phyloP scores from a whole-genome alignment of 2,797 vertebrate species.

The Pitangus sulphuratus region DNA sequence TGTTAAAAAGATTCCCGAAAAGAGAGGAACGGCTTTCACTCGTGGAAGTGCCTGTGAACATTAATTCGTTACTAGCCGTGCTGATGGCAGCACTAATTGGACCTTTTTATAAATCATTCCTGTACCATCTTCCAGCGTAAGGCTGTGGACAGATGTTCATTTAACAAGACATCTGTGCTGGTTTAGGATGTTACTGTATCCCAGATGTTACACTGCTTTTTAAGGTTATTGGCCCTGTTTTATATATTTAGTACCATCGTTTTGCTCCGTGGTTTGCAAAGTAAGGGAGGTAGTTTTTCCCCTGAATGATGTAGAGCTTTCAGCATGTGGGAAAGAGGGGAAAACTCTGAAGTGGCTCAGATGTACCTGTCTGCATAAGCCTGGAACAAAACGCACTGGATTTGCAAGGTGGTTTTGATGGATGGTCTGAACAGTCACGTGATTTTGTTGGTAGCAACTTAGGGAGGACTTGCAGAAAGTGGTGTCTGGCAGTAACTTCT shows the following conservation, averaged over 20 bases:
- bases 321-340: not conserved
- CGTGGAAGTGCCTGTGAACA: not conserved
- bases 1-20: conserved; percentile 4
- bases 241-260: not conserved
- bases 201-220: conserved; percentile 57
- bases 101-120: conserved; percentile 28
- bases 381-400: not conserved
- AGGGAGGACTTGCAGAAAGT: not conserved
- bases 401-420: not conserved
- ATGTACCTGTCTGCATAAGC: not conserved
- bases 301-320: not conserved
- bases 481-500: not conserved
- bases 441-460: not conserved
- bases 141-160: conserved; percentile 58
- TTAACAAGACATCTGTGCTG: conserved; percentile 64
- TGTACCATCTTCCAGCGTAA: not conserved
- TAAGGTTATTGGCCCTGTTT: conserved; percentile 41
- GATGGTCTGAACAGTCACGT: not conserved
- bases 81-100: conserved; percentile 27
- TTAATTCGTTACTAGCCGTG: not conserved
- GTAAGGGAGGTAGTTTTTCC: not conserved
- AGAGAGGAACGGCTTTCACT: not conserved
- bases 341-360: not conserved
- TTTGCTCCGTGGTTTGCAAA: not conserved
- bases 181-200: conserved; percentile 45